phyloP scores from a whole-genome alignment of 2,888 invertebrate species.

The Gonocerus acuteangulatus region DNA sequence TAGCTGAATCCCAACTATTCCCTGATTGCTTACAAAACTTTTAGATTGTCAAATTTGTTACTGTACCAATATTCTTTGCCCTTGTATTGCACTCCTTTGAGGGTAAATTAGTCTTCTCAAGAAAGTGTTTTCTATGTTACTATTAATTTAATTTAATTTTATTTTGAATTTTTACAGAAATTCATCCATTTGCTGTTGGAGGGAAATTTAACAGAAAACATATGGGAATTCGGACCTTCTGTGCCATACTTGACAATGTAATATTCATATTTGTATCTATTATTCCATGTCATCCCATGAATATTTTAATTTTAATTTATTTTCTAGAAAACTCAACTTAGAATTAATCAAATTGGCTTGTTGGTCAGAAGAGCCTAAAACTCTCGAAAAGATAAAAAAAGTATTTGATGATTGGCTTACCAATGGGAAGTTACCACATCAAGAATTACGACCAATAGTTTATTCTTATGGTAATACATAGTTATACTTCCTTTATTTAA shows the following conservation, averaged over 20 bases:
- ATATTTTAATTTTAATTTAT: not conserved
- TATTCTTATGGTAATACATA: conserved; percentile 15
- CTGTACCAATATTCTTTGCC: too few relatives aligned
- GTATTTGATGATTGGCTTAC: conserved; percentile 3
- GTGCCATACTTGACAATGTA: conserved; percentile 13
- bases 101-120: not conserved
- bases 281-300: not conserved
- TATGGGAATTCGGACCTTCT: conserved; percentile 10
- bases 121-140: not conserved
- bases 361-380: not conserved
- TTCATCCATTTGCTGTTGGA: conserved; percentile 22
- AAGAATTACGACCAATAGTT: not conserved
- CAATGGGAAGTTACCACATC: not conserved
- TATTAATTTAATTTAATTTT: not conserved
- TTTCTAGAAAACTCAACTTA: conserved; percentile 7
- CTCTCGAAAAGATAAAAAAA: not conserved
- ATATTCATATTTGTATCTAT: not conserved
- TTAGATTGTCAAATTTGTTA: too few relatives aligned
- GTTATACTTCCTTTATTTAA: too few relatives aligned
- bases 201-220: conserved; percentile 2
- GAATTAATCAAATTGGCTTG: conserved; percentile 15
- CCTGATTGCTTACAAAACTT: too few relatives aligned
- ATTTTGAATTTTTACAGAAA: conserved; percentile 15
- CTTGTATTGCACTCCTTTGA: not conserved
- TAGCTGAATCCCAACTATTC: too few relatives aligned